Percentiles rank a stretch among this genome's conserved stretches.
Evolutionary conservation across 2,113 vertebrate genomes (phyloP).

Genomic region (Cromileptes altivelis): DNA sequence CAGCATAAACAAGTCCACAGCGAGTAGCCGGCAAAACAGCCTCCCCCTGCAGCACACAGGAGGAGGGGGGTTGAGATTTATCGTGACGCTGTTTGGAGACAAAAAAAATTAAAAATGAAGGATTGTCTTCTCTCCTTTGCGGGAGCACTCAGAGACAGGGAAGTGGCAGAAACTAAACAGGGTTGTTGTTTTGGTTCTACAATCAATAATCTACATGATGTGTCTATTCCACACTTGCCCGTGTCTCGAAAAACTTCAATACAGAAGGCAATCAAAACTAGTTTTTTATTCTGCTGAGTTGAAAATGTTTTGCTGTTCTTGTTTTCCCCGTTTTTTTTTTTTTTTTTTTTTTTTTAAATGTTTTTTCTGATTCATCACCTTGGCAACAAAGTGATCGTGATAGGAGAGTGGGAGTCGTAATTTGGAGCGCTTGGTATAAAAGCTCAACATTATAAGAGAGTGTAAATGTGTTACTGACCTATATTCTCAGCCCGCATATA

Average conservation of each 20-base stretch:
- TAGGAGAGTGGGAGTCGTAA: constrained; percentile 65
- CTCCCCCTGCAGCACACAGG: constrained; percentile 18
- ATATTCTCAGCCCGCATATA: constrained; percentile 72
- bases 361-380: constrained; percentile 65
- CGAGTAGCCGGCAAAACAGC: constrained; percentile 18
- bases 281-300: constrained; percentile 10
- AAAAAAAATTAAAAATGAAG: constrained; percentile 24
- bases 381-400: constrained; percentile 69
- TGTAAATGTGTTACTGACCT: constrained; percentile 79
- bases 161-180: not conserved
- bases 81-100: constrained; percentile 46
- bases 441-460: constrained; percentile 66
- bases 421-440: constrained; percentile 64
- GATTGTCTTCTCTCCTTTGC: not conserved
- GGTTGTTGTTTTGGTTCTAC: constrained; percentile 14
- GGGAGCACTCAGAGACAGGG: not conserved
- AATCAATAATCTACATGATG: not conserved
- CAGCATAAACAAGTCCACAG: constrained; percentile 54
- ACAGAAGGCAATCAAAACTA: constrained; percentile 25
- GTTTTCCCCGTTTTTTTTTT: constrained; percentile 4
- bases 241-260: constrained; percentile 6
- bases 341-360: constrained; percentile 25
- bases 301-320: constrained; percentile 34
- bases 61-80: constrained; percentile 27
- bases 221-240: not conserved